Percentiles rank a stretch among this genome's conserved stretches.
These are phyloP conservation scores for Heliconius hewitsoni DNA, from an alignment of 1,140 invertebrate genomes.

Conservation along the genomic window DNA sequence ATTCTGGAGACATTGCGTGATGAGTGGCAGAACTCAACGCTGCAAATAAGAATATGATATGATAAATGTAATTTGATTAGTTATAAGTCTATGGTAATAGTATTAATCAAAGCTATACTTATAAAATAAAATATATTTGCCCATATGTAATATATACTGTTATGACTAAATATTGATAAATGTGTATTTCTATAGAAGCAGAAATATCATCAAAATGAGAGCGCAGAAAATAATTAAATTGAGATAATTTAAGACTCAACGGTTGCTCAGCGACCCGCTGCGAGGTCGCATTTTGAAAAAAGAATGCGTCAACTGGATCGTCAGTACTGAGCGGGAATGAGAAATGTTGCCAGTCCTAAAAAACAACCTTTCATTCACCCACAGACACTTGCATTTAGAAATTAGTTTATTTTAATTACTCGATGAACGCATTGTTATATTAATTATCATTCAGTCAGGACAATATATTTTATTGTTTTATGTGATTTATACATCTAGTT, in stretches of 20 bases:
- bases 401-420: conserved; percentile 81
- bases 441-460: conserved; percentile 70
- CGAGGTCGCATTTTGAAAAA: conserved; percentile 74
- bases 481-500: conserved; percentile 80
- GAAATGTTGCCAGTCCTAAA: conserved; percentile 68
- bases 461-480: conserved; percentile 81
- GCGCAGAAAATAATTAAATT: conserved; percentile 66
- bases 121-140: too few relatives aligned
- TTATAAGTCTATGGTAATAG: too few relatives aligned
- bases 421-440: conserved; percentile 73
- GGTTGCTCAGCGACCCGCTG: conserved; percentile 71
- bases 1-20: too few relatives aligned
- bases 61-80: too few relatives aligned
- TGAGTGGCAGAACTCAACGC: too few relatives aligned
- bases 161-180: not conserved
- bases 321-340: conserved; percentile 73
- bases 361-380: conserved; percentile 71
- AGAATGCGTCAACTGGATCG: conserved; percentile 69
- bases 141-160: not conserved
- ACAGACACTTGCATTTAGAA: conserved; percentile 68
- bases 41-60: too few relatives aligned
- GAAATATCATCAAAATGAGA: conserved; percentile 35
- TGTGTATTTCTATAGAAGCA: conserved; percentile 1
- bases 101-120: too few relatives aligned
- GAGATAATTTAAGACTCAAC: conserved; percentile 71